Base-by-base conservation (phyloP, 2,113 vertebrate genomes). In the Machaerirhynchus nigripectus region DNA sequence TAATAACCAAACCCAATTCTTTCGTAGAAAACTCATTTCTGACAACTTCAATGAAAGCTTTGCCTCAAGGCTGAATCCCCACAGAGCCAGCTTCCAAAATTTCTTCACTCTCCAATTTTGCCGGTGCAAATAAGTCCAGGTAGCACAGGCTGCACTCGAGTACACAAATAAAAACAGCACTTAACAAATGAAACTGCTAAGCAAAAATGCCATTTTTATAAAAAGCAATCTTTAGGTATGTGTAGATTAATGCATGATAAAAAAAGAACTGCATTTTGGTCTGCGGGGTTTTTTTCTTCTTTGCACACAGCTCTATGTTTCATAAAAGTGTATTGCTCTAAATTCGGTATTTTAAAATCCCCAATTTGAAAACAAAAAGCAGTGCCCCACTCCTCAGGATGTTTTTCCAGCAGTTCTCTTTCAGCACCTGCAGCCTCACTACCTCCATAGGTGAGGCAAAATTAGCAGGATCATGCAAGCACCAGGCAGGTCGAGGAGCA, bases 1-100 rank as follows among this genome's bases (percentile, higher is more conserved):
- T 56, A 95, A 81, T 28, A 85, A 61, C n/a, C 23, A 64, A 94
- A 83, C 8, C 37, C 11, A 74, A 59, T 63, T 74, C 46, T 87
- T 84, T 42, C 37, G 50, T 18, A 82, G 55, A 55, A 91, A 91
- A 76, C 21, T 61, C 3, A 71, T 82, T 91, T 89, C 78, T 91
- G 70, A 77, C 49, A 91, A 35, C 37, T 76, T 21, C 49, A 75
- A 81, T 44, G 57, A 73, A 94, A 73, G 46, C 33, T 87, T 39
- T 91, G 53, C 75, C 82, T 65, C 4, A 6, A 91, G 70, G 78
- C 57, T 79, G 42, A 87, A 91, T 69, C 49, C 27, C 61, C 59
- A 42, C 6, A 73, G 59, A 71, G 23, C 6, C 46, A 42, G 68
- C 15, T 92, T 80, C 76, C 63, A 59, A 81, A 94, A 53, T 79